Conservation (phyloP, 2,888 invertebrate species). For the Agonum fuliginosum region DNA sequence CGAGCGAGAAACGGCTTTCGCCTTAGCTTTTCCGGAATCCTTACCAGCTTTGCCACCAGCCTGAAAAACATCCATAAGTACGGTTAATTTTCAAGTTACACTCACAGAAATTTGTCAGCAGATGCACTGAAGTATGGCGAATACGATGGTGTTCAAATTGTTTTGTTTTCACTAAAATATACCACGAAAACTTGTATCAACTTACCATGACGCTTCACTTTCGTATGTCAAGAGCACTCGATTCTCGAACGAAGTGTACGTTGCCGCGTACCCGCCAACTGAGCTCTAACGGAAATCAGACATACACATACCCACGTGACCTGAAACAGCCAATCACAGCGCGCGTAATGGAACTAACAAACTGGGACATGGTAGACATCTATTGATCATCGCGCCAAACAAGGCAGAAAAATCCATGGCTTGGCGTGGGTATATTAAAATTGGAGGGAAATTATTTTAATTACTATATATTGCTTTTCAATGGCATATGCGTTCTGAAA, state of each 20-base stretch:
- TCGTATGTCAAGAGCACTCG: conserved; percentile 65
- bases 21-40: conserved; percentile 99
- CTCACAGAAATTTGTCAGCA: conserved; percentile 77
- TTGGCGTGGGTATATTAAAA: conserved; percentile 53
- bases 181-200: conserved; percentile 70
- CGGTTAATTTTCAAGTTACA: conserved; percentile 77
- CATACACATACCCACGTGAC: conserved; percentile 70
- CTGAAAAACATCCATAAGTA: conserved; percentile 79
- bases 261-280: conserved; percentile 70
- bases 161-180: conserved; percentile 68
- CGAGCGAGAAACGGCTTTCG: conserved; percentile 99
- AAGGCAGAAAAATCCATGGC: conserved; percentile 51
- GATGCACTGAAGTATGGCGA: conserved; percentile 70
- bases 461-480: conserved; percentile 13
- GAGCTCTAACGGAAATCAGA: conserved; percentile 64
- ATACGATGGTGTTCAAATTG: conserved; percentile 63
- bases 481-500: neutral
- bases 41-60: conserved; percentile 99
- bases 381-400: conserved; percentile 58
- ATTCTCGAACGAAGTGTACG: conserved; percentile 66
- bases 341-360: neutral
- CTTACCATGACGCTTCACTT: conserved; percentile 72
- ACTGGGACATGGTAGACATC: conserved; percentile 54
- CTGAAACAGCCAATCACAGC: conserved; percentile 67
- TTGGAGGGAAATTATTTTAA: conserved; percentile 51